phyloP scores from a whole-genome alignment of 2,888 invertebrate species.

The Leptura quadrifasciata region DNA sequence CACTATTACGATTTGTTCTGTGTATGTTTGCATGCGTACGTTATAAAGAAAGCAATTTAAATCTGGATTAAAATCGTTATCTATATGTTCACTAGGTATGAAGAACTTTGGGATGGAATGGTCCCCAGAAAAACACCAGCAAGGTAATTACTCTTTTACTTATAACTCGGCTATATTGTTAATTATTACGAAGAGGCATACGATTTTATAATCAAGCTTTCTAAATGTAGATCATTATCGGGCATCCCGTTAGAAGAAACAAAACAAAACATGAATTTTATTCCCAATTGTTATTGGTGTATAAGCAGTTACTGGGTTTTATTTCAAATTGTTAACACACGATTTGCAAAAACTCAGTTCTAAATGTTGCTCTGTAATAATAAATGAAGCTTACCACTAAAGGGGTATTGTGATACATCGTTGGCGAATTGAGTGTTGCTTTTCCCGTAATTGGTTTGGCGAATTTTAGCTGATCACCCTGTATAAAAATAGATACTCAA shows the following conservation, averaged over 20 bases:
- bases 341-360: too few relatives aligned
- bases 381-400: too few relatives aligned
- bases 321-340: background rate
- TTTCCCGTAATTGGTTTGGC: too few relatives aligned
- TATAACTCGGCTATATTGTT: background rate
- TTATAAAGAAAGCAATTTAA: background rate
- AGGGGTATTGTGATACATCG: too few relatives aligned
- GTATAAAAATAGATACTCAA: too few relatives aligned
- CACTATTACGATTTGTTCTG: too few relatives aligned
- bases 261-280: background rate
- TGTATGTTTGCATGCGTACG: too few relatives aligned
- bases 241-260: background rate
- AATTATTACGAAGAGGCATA: too few relatives aligned
- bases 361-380: too few relatives aligned
- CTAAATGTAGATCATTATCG: background rate
- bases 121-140: conserved; percentile 60
- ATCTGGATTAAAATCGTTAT: background rate
- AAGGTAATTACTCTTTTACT: conserved; percentile 40
- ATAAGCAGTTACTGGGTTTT: background rate
- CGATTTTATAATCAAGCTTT: background rate
- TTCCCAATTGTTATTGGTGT: background rate
- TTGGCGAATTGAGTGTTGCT: too few relatives aligned
- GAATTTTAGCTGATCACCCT: too few relatives aligned
- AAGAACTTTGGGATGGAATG: conserved; percentile 59
- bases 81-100: conserved; percentile 42